These are phyloP conservation scores for Actinemys pallida DNA, from an alignment of 2,113 vertebrate genomes.

Conservation along the genomic window DNA sequence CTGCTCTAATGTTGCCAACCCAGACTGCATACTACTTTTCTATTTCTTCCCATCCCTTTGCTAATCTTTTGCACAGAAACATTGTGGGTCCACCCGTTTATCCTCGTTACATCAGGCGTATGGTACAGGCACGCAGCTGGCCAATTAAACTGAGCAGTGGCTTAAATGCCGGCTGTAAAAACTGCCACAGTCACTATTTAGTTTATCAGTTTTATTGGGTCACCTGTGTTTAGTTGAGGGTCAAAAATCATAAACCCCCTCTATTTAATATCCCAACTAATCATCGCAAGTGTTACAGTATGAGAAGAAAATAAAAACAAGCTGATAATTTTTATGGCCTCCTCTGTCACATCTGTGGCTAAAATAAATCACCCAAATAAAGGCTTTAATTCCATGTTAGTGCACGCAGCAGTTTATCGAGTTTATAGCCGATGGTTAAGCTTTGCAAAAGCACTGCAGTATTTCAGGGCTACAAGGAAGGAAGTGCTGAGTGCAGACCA, in stretches of 20 bases:
- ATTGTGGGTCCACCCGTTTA: background rate
- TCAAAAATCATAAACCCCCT: background rate
- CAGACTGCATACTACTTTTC: background rate
- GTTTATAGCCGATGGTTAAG: slow-evolving; percentile 37
- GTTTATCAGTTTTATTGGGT: slow-evolving; percentile 25
- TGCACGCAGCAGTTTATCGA: slow-evolving; percentile 26
- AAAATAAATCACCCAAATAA: slow-evolving; percentile 60
- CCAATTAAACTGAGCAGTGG: background rate
- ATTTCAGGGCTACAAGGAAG: slow-evolving; percentile 66
- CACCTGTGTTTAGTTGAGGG: background rate
- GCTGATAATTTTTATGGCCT: slow-evolving; percentile 32
- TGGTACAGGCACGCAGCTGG: background rate
- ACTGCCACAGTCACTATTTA: background rate
- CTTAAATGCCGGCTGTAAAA: slow-evolving; percentile 23
- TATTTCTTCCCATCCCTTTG: background rate
- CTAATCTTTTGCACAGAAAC: background rate
- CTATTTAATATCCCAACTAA: slow-evolving; percentile 24
- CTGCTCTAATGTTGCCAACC: background rate
- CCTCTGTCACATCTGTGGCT: slow-evolving; percentile 11
- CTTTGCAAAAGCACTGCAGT: slow-evolving; percentile 40
- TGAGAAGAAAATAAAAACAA: slow-evolving; percentile 5
- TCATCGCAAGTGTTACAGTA: slow-evolving; percentile 7
- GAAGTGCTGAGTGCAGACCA: slow-evolving; percentile 75
- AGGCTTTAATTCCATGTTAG: slow-evolving; percentile 47
- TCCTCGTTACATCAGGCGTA: background rate